A percentile compares a stretch with the other conserved stretches of the same genome.
Evolutionary conservation across 2,888 invertebrate genomes (phyloP).

Genomic region (Sesia apiformis): DNA sequence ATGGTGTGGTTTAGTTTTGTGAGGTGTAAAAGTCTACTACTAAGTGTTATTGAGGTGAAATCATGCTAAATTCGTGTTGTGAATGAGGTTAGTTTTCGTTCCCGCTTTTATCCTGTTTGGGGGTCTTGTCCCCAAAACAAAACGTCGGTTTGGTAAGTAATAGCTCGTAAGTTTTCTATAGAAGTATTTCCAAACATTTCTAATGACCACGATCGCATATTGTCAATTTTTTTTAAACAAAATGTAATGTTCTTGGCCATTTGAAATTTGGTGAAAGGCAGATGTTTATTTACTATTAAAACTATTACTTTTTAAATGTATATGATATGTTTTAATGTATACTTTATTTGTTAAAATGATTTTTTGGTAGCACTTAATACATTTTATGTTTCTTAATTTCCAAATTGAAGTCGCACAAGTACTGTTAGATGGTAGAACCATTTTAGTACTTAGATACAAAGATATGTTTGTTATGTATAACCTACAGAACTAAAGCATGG

Average conservation of each 20-base stretch:
- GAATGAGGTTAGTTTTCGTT: constrained; percentile 63
- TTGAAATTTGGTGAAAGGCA: constrained; percentile 2
- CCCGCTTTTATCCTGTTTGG: constrained; percentile 50
- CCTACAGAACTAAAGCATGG: too few relatives aligned
- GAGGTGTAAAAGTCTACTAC: constrained; percentile 6
- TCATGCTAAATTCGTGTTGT: constrained; percentile 11
- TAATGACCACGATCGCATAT: background rate
- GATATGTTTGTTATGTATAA: too few relatives aligned
- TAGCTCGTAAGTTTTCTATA: constrained; percentile 52
- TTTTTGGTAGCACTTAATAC: too few relatives aligned
- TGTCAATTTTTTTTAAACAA: background rate
- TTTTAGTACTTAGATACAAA: too few relatives aligned
- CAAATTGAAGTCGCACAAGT: too few relatives aligned
- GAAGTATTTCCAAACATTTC: constrained; percentile 44
- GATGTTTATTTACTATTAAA: constrained; percentile 1
- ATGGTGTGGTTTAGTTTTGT: constrained; percentile 5
- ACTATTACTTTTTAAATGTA: background rate
- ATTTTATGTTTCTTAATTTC: too few relatives aligned
- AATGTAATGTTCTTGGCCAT: background rate
- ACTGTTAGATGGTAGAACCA: too few relatives aligned
- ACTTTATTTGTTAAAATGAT: too few relatives aligned
- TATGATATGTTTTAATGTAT: background rate
- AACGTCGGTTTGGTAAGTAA: constrained; percentile 64
- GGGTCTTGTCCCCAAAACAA: constrained; percentile 29
- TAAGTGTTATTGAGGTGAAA: constrained; percentile 11